Base-by-base conservation (phyloP, 1,140 invertebrate genomes). In the Mya arenaria region DNA sequence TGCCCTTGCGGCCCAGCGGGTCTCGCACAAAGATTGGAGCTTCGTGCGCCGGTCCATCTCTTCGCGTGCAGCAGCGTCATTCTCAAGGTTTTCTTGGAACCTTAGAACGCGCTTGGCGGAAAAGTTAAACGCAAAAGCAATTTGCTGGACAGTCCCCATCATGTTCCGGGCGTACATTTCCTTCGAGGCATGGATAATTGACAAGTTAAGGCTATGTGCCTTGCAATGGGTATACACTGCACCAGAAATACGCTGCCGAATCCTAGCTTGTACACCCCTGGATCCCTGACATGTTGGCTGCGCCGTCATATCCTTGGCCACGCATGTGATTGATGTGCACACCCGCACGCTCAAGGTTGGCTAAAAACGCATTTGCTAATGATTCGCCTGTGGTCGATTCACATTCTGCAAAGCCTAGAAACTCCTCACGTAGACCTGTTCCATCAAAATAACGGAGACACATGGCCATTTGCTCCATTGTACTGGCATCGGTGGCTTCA, bases 301-400 rank as follows among this genome's bases (percentile, higher is more conserved):
- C 80, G 19, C 80, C 71, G 75, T 82, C 80, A 34, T 82, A 75
- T 4, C 58, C 80, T 36, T 82, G 71, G 15, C 71, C 80, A 0
- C 80, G 55, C 19, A 75, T 63, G 13, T 82, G 48, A 3, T 8
- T 8, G n/a, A 60, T 62, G 41, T 74, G 25, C 23, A 82, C 23
- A 4, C 58, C 72, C 23, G 17, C 37, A 30, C 41, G 28, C 58
- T 28, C 6, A 32, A 39, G 72, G 1, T 36, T 28, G 13, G 60
- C 72, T 41, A 75, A 37, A 15, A 75, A 75, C 58, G 37, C 28
- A 19, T 37, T 63, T 28, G 25, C 3, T 13, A 75, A 28, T 30
- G 55, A 32, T 28, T 75, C 56, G 23, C 72, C 72, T 5, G 72
- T 75, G 3, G 72, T 63, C 44, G 72, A 1, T 25, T 37, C 32